Conservation (phyloP, 2,797 vertebrate genomes). For the Hipposideros larvatus region DNA sequence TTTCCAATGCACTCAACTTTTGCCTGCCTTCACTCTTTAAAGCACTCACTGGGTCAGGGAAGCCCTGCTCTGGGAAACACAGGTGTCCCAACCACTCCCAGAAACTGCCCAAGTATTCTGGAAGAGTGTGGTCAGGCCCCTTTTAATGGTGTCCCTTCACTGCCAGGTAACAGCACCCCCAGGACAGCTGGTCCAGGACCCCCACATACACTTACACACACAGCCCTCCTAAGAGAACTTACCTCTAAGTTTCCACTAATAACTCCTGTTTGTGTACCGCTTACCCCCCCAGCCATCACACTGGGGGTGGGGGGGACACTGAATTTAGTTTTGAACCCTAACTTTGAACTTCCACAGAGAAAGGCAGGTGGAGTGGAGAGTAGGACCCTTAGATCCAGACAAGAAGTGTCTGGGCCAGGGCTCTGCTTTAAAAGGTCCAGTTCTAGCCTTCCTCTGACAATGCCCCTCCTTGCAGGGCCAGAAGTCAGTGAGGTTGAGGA, state of each 20-base stretch:
- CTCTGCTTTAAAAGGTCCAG: neutral
- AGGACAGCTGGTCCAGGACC: neutral
- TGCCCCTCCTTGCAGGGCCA: fast-evolving
- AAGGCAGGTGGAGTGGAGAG: neutral
- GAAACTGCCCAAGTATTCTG: neutral
- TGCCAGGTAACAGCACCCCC: too few relatives aligned
- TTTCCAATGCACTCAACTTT: neutral
- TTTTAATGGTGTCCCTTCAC: neutral
- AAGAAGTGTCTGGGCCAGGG: too few relatives aligned
- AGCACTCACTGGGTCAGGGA: neutral
- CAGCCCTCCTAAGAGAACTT: neutral
- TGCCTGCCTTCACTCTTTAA: neutral
- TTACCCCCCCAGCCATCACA: neutral
- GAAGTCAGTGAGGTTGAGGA: neutral
- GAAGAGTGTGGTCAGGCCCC: neutral
- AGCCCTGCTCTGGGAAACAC: neutral
- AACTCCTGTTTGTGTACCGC: neutral
- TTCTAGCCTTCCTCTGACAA: neutral
- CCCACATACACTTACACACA: fast-evolving
- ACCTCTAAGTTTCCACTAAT: neutral
- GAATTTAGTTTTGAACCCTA: neutral
- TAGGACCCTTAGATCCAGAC: neutral
- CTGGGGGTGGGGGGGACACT: neutral
- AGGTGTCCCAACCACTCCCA: neutral
- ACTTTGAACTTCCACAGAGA: neutral